Conservation (phyloP, 1,140 invertebrate genomes). For the Lordiphosa collinella region DNA sequence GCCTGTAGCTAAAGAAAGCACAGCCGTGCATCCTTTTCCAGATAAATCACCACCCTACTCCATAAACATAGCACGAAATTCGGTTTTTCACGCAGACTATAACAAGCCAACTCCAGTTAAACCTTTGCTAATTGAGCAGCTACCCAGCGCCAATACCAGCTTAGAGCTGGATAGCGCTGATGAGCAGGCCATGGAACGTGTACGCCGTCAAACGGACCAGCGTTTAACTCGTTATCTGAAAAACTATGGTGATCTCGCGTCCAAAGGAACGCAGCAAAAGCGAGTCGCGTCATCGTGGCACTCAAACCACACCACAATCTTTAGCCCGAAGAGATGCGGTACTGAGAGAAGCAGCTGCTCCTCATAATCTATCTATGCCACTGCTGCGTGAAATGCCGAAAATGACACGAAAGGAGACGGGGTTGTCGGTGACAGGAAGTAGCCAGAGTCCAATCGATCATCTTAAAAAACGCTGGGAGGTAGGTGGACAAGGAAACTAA, state of each 20-base stretch:
- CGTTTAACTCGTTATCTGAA: constrained; percentile 61
- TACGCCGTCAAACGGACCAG: constrained; percentile 62
- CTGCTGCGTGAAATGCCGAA: constrained; percentile 75
- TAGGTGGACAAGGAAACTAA: constrained; percentile 14
- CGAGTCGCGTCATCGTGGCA: constrained; percentile 57
- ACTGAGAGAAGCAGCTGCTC: constrained; percentile 43
- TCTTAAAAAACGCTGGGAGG: constrained; percentile 67
- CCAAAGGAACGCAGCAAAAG: constrained; percentile 60
- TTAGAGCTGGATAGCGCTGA: constrained; percentile 61
- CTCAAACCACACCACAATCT: constrained; percentile 56
- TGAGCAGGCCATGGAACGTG: constrained; percentile 56
- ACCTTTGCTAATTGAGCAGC: constrained; percentile 37
- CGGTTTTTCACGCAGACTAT: constrained; percentile 59
- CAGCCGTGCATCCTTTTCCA: not conserved
- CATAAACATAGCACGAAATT: constrained; percentile 62
- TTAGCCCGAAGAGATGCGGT: constrained; percentile 58
- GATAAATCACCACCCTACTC: constrained; percentile 56
- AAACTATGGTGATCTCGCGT: constrained; percentile 69
- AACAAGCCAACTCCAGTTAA: constrained; percentile 49
- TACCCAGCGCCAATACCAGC: constrained; percentile 56
- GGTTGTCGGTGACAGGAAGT: constrained; percentile 5
- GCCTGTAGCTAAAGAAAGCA: constrained; percentile 26
- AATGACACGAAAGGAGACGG: constrained; percentile 65
- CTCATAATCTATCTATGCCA: constrained; percentile 70
- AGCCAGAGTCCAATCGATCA: constrained; percentile 50